Base-by-base conservation (phyloP, 2,113 vertebrate genomes). In the Misgurnus mizolepis region DNA sequence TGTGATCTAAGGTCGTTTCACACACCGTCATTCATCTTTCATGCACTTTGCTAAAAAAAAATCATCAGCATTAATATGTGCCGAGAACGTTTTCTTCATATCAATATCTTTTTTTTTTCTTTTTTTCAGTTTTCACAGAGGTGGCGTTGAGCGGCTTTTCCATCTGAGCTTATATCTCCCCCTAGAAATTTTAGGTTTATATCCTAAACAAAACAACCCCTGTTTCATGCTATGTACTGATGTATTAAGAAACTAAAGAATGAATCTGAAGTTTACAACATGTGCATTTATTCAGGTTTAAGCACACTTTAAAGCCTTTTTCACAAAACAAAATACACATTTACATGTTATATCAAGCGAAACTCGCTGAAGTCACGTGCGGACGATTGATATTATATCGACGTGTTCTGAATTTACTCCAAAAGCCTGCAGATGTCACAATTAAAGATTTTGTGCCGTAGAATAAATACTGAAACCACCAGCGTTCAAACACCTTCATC, bases 301-400 rank as follows among this genome's bases (percentile, higher is more conserved):
- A 11, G 3, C 67, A 68, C 56, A 81, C 47, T 15, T 76, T 11
- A 56, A 78, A 74, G 34, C 67, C 27, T 12, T 79, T 76, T 62
- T 60, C 80, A 85, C 66, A 73, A 39, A 80, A 73, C 78, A 76
- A 80, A 79, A 82, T 79, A 76, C 69, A 85, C 80, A 76, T 79
- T 50, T 67, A 80, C 60, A 61, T 47, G 58, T 43, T 56, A 49
- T 45, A 60, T 84, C 78, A 79, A 27, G 45, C 43, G 47, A 53
- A 65, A 15, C 12, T 10, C 7, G 7, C 22, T 56, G 66, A 67
- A 41, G 40, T 43, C 22, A 18, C 34, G 58, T 5, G 7, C 1
- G 40, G 58, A 34, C 53, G 39, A 61, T 11, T 8, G 4, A 53
- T 8, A 5, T 40, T 14, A 14, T 9, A 58, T 74, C 12, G 47